Conservation (phyloP, 2,113 vertebrate genomes). For the Collichthys lucidus region DNA sequence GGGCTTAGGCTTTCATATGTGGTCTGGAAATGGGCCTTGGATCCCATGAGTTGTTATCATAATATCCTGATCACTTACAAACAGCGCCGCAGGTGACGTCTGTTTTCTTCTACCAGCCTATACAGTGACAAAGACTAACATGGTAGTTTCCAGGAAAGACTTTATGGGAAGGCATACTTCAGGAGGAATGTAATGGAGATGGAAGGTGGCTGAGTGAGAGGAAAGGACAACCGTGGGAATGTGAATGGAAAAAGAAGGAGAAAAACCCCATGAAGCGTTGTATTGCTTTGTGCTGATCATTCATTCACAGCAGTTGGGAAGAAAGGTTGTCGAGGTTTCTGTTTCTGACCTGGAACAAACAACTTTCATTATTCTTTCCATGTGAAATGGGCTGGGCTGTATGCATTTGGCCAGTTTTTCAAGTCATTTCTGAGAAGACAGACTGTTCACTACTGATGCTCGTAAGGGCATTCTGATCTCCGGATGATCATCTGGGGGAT, state of each 20-base stretch:
- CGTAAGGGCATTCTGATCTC: not conserved
- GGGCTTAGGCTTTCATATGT: constrained; percentile 39
- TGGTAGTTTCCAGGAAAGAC: constrained; percentile 21
- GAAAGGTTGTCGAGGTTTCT: not conserved
- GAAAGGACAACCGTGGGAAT: not conserved
- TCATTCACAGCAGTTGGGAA: not conserved
- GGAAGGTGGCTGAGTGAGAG: not conserved
- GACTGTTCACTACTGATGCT: not conserved
- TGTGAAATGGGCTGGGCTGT: not conserved
- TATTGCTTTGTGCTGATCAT: not conserved
- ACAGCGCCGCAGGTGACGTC: constrained; percentile 27
- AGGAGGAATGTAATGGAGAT: not conserved
- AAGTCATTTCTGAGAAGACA: not conserved
- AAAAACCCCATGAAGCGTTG: not conserved
- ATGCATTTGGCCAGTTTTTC: not conserved
- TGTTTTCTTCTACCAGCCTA: constrained; percentile 22
- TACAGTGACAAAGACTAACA: constrained; percentile 18
- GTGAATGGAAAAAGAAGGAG: not conserved
- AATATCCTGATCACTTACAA: constrained; percentile 58
- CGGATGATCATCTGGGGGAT: not conserved
- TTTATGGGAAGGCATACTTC: not conserved
- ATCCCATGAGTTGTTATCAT: constrained; percentile 43
- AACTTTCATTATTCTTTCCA: not conserved
- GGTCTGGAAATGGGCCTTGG: constrained; percentile 43
- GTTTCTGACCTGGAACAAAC: constrained; percentile 1